phyloP scores from a whole-genome alignment of 1,140 invertebrate species.

The Medauroidea extradentata region DNA sequence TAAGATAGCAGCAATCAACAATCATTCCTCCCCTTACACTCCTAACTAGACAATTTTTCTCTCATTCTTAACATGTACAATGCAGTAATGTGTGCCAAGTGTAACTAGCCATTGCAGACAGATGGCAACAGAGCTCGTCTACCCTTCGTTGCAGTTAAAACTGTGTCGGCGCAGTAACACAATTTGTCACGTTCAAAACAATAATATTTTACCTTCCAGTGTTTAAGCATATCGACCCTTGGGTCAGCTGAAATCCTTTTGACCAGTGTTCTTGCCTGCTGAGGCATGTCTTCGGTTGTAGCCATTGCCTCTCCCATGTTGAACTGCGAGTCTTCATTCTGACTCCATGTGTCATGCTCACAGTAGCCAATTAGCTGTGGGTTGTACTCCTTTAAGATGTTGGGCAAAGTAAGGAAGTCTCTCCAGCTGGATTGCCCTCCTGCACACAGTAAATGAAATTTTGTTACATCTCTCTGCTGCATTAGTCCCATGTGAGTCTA shows the following conservation, averaged over 20 bases:
- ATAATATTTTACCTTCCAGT: slow-evolving; percentile 59
- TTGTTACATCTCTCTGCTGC: no score
- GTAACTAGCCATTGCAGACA: no score
- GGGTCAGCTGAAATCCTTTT: slow-evolving; percentile 54
- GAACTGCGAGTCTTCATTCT: slow-evolving; percentile 46
- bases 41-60: no score
- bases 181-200: slow-evolving; percentile 51
- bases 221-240: slow-evolving; percentile 51
- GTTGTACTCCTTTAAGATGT: slow-evolving; percentile 59
- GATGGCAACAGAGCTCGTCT: no score
- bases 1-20: no score
- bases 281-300: slow-evolving; percentile 55
- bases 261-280: slow-evolving; percentile 57
- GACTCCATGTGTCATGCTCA: slow-evolving; percentile 43
- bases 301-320: slow-evolving; percentile 59
- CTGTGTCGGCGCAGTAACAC: slow-evolving; percentile 63
- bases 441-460: not conserved
- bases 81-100: no score
- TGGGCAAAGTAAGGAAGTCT: slow-evolving; percentile 52
- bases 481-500: no score
- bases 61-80: no score
- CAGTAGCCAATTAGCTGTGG: slow-evolving; percentile 58
- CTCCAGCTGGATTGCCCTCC: slow-evolving; percentile 57
- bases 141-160: no score
- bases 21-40: no score